These are phyloP conservation scores for Corythornis vintsioides DNA, from an alignment of 2,113 vertebrate species.

Conservation along the genomic window DNA sequence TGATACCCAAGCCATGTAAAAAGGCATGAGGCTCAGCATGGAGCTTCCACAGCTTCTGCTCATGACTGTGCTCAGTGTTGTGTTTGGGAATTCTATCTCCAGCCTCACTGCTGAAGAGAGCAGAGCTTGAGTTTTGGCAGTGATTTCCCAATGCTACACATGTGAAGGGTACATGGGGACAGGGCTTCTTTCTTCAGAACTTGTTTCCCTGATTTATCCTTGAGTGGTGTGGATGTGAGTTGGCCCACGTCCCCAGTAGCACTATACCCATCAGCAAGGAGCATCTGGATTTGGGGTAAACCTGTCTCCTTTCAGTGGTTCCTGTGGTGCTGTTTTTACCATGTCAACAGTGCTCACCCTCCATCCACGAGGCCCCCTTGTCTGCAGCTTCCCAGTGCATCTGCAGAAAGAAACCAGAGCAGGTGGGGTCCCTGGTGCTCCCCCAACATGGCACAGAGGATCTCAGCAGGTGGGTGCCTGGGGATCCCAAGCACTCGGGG, in stretches of 20 bases:
- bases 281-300: background rate
- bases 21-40: accelerated
- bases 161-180: accelerated
- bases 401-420: background rate
- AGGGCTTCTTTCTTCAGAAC: background rate
- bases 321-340: background rate
- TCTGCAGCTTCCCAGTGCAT: accelerated
- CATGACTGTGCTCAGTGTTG: background rate
- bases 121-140: background rate
- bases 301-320: background rate
- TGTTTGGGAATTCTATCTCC: background rate
- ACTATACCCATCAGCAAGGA: background rate
- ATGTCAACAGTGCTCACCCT: background rate
- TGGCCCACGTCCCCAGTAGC: accelerated
- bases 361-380: accelerated
- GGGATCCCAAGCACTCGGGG: background rate
- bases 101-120: background rate
- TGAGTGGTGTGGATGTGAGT: background rate
- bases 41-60: background rate
- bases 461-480: background rate
- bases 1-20: background rate
- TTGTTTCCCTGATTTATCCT: background rate
- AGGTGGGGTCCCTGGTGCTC: background rate
- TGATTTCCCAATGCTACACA: background rate
- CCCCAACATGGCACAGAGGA: background rate